Evolutionary conservation across 2,113 vertebrate species (phyloP).

Genomic region (Corythaeola cristata): DNA sequence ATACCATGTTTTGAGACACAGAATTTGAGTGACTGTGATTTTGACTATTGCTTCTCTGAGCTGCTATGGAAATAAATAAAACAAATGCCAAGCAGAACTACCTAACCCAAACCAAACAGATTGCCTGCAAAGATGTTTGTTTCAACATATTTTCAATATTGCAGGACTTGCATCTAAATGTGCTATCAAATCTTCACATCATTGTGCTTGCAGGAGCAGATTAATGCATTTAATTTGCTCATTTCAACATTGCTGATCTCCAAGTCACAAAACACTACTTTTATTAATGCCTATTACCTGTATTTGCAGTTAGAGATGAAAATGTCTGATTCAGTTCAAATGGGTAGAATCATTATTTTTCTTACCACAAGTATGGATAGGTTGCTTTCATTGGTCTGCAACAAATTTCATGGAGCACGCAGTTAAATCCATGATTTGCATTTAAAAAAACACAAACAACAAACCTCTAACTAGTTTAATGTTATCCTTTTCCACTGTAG

Average conservation of each 20-base stretch:
- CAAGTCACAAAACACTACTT: not conserved
- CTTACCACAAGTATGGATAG: not conserved
- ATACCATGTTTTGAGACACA: not conserved
- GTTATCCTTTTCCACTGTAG: not conserved
- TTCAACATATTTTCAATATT: not conserved
- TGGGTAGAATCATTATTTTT: not conserved
- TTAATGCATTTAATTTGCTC: not conserved
- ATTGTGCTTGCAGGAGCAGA: not conserved
- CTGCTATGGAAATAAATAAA: not conserved
- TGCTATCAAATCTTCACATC: not conserved
- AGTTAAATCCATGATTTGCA: not conserved
- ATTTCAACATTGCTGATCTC: not conserved
- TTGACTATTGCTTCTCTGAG: not conserved
- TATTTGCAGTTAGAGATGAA: not conserved
- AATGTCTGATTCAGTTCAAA: not conserved
- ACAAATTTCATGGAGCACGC: not conserved
- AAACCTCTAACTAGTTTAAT: not conserved
- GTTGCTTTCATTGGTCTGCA: not conserved
- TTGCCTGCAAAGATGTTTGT: not conserved
- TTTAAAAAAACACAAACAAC: not conserved
- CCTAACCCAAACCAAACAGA: not conserved
- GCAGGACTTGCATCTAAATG: not conserved
- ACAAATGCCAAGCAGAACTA: not conserved
- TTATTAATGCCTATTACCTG: not conserved
- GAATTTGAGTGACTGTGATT: not conserved